These are phyloP conservation scores for Lymantria dispar DNA, from an alignment of 2,888 invertebrate species.

Conservation along the genomic window DNA sequence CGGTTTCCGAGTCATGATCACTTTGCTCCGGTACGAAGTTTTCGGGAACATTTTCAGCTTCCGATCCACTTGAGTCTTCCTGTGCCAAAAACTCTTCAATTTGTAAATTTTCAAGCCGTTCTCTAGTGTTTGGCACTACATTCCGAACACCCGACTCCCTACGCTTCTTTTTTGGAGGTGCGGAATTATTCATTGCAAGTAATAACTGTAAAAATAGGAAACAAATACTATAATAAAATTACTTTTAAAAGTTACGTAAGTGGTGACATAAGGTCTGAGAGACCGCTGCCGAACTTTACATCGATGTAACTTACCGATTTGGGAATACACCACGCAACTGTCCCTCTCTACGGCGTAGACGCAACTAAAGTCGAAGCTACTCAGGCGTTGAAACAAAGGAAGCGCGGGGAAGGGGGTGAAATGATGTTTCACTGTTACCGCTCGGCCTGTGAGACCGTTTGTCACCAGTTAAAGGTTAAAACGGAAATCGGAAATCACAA, in stretches of 20 bases:
- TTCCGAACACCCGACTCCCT: not conserved
- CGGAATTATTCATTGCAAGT: slow-evolving; percentile 5
- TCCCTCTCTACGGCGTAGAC: slow-evolving; percentile 1
- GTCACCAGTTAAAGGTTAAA: slow-evolving; percentile 9
- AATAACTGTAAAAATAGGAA: not conserved
- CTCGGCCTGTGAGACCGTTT: slow-evolving; percentile 8
- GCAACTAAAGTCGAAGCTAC: slow-evolving; percentile 9
- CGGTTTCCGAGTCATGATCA: slow-evolving; percentile 9
- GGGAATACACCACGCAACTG: slow-evolving; percentile 1
- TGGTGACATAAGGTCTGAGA: slow-evolving; percentile 10
- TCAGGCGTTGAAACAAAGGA: slow-evolving; percentile 3
- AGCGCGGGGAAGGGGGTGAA: slow-evolving; percentile 6
- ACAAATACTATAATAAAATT: slow-evolving; percentile 5
- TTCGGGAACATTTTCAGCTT: slow-evolving; percentile 9
- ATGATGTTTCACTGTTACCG: slow-evolving; percentile 3
- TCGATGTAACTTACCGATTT: slow-evolving; percentile 4
- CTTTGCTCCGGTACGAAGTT: slow-evolving; percentile 5
- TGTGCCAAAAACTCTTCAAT: slow-evolving; percentile 3
- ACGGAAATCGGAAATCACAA: too few relatives aligned
- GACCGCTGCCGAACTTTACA: slow-evolving; percentile 5
- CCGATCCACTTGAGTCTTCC: slow-evolving; percentile 10
- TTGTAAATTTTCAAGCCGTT: not conserved
- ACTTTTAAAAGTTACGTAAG: slow-evolving; percentile 10
- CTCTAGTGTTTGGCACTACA: slow-evolving; percentile 4
- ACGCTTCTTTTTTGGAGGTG: slow-evolving; percentile 7